These are phyloP conservation scores for Smithornis capensis DNA, from an alignment of 2,113 vertebrate species.

Conservation along the genomic window DNA sequence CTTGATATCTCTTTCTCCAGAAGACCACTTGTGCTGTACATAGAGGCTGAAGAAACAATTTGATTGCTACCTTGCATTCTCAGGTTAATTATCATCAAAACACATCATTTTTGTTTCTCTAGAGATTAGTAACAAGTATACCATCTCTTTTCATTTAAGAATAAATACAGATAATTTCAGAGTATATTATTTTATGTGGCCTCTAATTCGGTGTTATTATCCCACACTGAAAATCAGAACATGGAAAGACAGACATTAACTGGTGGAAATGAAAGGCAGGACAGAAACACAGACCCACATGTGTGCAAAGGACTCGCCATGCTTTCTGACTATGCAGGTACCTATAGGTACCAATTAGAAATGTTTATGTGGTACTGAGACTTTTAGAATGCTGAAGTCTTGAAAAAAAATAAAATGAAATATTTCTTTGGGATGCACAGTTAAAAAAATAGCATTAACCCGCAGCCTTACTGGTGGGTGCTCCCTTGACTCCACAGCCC, in stretches of 20 bases:
- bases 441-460: background rate
- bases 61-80: background rate
- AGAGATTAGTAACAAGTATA: background rate
- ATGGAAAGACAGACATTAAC: background rate
- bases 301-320: background rate
- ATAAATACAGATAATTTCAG: background rate
- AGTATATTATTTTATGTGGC: background rate
- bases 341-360: background rate
- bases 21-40: background rate
- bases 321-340: background rate
- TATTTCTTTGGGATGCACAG: background rate
- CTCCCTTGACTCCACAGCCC: background rate
- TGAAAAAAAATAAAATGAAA: background rate
- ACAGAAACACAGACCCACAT: accelerated
- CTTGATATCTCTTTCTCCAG: background rate
- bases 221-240: background rate
- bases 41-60: background rate
- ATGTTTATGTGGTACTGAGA: background rate
- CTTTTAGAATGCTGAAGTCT: background rate
- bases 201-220: background rate
- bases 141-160: background rate
- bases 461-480: background rate
- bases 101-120: background rate
- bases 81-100: background rate
- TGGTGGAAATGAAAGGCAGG: background rate